Percentiles rank a stretch among this genome's conserved stretches.
phyloP scores from a whole-genome alignment of 2,113 vertebrate genomes.

The Hippocampus comes region DNA sequence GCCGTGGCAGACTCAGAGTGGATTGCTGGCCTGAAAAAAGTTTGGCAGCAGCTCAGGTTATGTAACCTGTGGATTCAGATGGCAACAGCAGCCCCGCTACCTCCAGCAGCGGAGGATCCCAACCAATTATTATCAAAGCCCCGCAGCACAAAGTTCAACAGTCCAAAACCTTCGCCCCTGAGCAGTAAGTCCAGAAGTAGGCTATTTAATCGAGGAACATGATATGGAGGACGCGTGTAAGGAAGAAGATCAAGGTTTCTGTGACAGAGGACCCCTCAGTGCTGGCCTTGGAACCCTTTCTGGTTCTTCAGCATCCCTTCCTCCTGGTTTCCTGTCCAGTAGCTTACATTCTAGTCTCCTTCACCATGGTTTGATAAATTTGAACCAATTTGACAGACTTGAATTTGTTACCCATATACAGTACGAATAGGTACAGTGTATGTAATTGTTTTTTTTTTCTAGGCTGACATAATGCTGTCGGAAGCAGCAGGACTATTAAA shows the following conservation, averaged over 20 bases:
- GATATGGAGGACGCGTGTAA: too few species aligned
- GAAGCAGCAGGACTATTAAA: conserved; percentile 33
- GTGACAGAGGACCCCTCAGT: too few species aligned
- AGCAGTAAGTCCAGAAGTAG: background rate
- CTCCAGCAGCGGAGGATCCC: background rate
- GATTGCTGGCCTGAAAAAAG: background rate
- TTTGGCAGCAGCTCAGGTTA: background rate
- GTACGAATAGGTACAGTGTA: too few species aligned
- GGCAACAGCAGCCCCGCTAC: background rate
- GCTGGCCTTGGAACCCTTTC: too few species aligned
- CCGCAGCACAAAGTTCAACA: background rate
- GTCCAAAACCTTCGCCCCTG: background rate
- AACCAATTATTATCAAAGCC: background rate
- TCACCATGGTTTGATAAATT: background rate
- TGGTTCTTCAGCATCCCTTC: too few species aligned
- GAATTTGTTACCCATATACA: background rate
- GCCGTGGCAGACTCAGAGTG: background rate
- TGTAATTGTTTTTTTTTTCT: background rate
- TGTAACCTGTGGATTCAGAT: background rate
- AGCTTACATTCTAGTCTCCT: background rate
- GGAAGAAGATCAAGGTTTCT: too few species aligned
- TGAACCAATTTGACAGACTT: background rate
- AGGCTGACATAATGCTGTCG: background rate
- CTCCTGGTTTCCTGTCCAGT: background rate
- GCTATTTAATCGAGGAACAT: too few species aligned